Conservation (phyloP, 1,140 invertebrate species). For the Cherax destructor region DNA sequence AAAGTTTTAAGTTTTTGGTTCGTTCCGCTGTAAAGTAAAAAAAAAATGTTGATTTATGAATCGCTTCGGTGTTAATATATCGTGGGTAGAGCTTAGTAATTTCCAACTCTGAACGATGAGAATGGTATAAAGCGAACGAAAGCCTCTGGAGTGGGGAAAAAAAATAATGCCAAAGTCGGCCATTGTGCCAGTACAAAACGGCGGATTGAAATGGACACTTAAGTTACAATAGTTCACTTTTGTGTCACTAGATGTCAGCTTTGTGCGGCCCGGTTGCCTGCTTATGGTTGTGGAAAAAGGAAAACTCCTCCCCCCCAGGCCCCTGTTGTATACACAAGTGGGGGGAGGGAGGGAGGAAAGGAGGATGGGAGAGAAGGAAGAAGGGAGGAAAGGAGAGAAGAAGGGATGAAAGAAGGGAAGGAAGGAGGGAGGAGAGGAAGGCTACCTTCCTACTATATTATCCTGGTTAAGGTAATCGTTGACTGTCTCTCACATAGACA, state of each 20-base stretch:
- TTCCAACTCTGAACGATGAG: slow-evolving; percentile 18
- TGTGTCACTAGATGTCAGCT: slow-evolving; percentile 66
- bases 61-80: too few relatives aligned
- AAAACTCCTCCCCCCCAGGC: neutral
- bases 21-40: too few relatives aligned
- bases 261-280: slow-evolving; percentile 58
- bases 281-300: slow-evolving; percentile 45
- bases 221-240: slow-evolving; percentile 65
- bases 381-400: too few relatives aligned
- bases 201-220: slow-evolving; percentile 65
- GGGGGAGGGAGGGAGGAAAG: too few relatives aligned
- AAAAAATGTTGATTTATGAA: too few relatives aligned
- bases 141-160: neutral
- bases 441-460: slow-evolving; percentile 21
- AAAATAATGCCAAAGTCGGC: slow-evolving; percentile 48
- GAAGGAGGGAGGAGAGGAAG: neutral
- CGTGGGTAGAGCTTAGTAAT: too few relatives aligned
- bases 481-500: neutral
- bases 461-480: neutral
- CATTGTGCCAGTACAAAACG: slow-evolving; percentile 58
- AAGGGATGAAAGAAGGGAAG: too few relatives aligned
- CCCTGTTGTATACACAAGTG: slow-evolving; percentile 24
- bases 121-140: slow-evolving; percentile 31
- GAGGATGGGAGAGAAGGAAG: too few relatives aligned
- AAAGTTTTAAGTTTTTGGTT: too few relatives aligned